Evolutionary conservation across 2,113 vertebrate species (phyloP), one percentile per base, ranked within the genome.

Genomic region (Varanus komodoensis): DNA sequence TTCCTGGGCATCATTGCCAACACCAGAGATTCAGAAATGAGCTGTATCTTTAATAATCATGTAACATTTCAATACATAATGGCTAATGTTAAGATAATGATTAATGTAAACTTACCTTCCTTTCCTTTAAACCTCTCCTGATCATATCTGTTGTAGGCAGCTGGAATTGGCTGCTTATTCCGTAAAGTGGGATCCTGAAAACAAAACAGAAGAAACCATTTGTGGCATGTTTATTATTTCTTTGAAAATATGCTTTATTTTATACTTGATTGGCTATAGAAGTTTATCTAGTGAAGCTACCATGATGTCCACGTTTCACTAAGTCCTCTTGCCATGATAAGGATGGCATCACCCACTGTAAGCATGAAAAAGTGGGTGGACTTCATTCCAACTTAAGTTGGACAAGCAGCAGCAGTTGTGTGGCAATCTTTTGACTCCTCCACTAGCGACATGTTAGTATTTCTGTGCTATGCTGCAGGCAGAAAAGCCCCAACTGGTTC

Each of bases 111-210:
- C 97, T 97, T 95, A 98, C 99, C 99, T 95, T 99, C 99, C 98
- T 99, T 99, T 94, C 98, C 99, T 98, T 99, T 99, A 96, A 99
- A 99, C 93, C 98, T 97, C 97, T 99, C 99, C 95, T 99, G 99
- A 97, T 99, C 99, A 0, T 99, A 99, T 98, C 99, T 98, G 97
- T 99, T 99, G 96, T 99, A 99, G 69, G 98, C 98, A 73, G 99
- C 98, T 89, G 98, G 99, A 89, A 99, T 98, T 23, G 99, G 98
- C 94, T 99, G 99, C 92, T 99, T 99, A 95, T 97, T 99, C 92
- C 99, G 97, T 90, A 98, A 95, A 71, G 99, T 98, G 2, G 98
- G 98, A 96, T 99, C 99, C 99, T 99, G 61, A 92, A 93, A 93
- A 82, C 95, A 44, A 88, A 27, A 91, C 6, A 44, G 92, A 14